Base-by-base conservation (phyloP, 2,888 invertebrate species). In the Prosapia bicincta region DNA sequence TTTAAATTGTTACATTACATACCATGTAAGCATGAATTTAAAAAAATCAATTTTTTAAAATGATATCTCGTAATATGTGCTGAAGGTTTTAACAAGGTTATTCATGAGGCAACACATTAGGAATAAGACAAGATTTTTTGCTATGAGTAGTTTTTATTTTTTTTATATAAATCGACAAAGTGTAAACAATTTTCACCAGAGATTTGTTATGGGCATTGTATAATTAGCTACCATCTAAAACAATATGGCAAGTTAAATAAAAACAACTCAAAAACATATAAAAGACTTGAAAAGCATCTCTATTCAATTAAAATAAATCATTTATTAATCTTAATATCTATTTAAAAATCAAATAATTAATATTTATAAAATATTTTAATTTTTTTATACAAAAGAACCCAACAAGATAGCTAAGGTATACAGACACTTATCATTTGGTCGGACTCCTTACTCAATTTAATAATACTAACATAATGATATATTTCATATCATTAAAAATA, bases 101-200 rank as follows among this genome's bases (percentile, higher is more conserved):
- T n/a, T n/a, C n/a, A n/a, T n/a, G n/a, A n/a, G n/a, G n/a, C n/a
- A n/a, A n/a, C n/a, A n/a, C n/a, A n/a, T n/a, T n/a, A n/a, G n/a
- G n/a, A n/a, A n/a, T n/a, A n/a, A n/a, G n/a, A n/a, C n/a, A n/a
- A n/a, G n/a, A n/a, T n/a, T n/a, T 6, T 38, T 10, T 25, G 26
- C 71, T 71, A 68, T 74, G 74, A 74, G 74, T 74, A 69, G 68
- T 74, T 74, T 54, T 54, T 54, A 54, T 74, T 74, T 69, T 74
- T 74, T 74, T 74, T 74, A 54, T 74, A 74, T 74, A 74, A 74
- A 74, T 74, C 69, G 74, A 74, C 74, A 74, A 54, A 74, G 74
- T 74, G 74, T 74, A 74, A 74, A 74, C 67, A 73, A 69, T 74
- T 67, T 38, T 54, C 54, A 54, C 54, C 54, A 54, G 54, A 38